Evolutionary conservation across 2,888 invertebrate genomes (phyloP).

Genomic region (Drosophila sordidapex): DNA sequence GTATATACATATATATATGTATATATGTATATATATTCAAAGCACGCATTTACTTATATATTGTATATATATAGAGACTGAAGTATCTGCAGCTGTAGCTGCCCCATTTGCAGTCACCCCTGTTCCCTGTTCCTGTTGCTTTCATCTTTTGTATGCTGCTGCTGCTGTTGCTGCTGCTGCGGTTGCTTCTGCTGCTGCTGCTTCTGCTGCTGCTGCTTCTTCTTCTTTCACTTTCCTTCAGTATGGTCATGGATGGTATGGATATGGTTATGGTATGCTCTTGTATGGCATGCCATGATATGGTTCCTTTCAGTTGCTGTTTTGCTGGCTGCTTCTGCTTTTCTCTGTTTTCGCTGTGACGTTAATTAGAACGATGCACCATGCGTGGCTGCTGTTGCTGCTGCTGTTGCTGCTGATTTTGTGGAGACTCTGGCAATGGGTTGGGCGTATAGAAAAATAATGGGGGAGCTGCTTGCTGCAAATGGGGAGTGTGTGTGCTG

Average conservation of each 20-base stretch:
- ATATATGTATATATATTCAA: conserved; percentile 13
- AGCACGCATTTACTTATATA: conserved; percentile 28
- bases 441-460: conserved; percentile 8
- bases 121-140: conserved; percentile 24
- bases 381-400: conserved; percentile 63
- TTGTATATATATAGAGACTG: conserved; percentile 18
- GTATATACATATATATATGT: background rate
- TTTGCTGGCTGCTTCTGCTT: conserved; percentile 30
- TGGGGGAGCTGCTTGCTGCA: background rate
- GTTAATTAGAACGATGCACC: conserved; percentile 77
- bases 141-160: conserved; percentile 69
- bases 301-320: conserved; percentile 25
- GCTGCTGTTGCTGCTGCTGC: conserved; percentile 40
- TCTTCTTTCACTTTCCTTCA: conserved; percentile 42
- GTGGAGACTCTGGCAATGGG: conserved; percentile 16
- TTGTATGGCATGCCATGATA: conserved; percentile 32
- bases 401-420: conserved; percentile 11
- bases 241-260: conserved; percentile 31
- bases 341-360: conserved; percentile 58
- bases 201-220: conserved; percentile 9
- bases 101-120: conserved; percentile 27
- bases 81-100: conserved; percentile 55
- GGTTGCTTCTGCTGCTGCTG: background rate
- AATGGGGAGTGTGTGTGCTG: background rate
- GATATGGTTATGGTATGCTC: conserved; percentile 26